A percentile compares a stretch with the other conserved stretches of the same genome.
These are phyloP conservation scores for Henricia sp. DNA, from an alignment of 53 echinoderm and acorn worm species.

Conservation along the genomic window DNA sequence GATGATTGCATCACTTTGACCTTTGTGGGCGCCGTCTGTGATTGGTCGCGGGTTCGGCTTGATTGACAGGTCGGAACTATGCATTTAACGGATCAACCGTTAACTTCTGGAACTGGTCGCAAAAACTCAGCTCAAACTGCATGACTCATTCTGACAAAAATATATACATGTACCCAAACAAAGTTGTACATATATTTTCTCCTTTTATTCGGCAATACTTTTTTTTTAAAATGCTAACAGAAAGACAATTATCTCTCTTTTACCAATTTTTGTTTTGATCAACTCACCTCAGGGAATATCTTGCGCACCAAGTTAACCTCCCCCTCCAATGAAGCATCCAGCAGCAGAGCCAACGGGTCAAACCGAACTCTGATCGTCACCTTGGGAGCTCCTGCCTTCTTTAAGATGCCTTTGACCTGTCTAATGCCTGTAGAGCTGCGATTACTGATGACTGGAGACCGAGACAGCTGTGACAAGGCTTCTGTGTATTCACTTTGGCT, in stretches of 20 bases:
- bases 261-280: background rate
- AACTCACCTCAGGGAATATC: constrained; percentile 94
- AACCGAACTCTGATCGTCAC: constrained; percentile 87
- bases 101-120: too few relatives aligned
- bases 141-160: too few relatives aligned
- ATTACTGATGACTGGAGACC: constrained; percentile 80
- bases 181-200: background rate
- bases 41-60: too few relatives aligned
- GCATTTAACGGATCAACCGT: too few relatives aligned
- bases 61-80: too few relatives aligned
- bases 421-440: constrained; percentile 62
- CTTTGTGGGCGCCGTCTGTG: too few relatives aligned
- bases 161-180: background rate
- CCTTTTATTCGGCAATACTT: background rate
- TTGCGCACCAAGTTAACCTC: constrained; percentile 91
- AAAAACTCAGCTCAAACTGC: too few relatives aligned
- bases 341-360: constrained; percentile 93
- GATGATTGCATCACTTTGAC: too few relatives aligned
- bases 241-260: background rate
- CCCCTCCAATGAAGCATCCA: constrained; percentile 97
- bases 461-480: constrained; percentile 80
- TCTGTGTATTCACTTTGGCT: constrained; percentile 87
- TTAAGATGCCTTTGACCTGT: constrained; percentile 79
- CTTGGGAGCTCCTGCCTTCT: constrained; percentile 74
- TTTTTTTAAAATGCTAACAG: too few relatives aligned